Base-by-base conservation (phyloP, 2,797 vertebrate genomes). In the Capromys pilorides region DNA sequence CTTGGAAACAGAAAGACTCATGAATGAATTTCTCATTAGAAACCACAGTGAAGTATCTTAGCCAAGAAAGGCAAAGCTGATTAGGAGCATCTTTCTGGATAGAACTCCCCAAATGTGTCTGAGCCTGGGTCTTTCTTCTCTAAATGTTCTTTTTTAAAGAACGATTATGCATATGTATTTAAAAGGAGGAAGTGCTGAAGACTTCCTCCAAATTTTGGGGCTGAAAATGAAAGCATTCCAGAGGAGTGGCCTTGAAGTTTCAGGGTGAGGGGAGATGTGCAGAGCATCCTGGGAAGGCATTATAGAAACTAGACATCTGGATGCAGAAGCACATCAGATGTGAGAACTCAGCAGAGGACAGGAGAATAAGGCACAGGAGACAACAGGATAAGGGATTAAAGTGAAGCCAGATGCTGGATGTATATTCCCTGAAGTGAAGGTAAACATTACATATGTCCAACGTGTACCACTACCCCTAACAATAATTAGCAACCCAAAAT, bases 1-100 rank as follows among this genome's bases (percentile, higher is more conserved):
- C 26, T 51, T 2, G 0, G 51, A 19, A 94, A 75, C 67, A 69
- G 39, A 51, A 51, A 36, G 33, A 3, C 39, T 87, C 33, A 24
- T 18, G 31, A 64, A 62, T 2, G 14, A 77, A n/a, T 67, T 77
- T 86, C 90, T 86, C 71, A 62, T 93, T 73, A 51, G 85, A 85
- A 79, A 59, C 10, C 1, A 3, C 67, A 88, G n/a, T 57, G 57
- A 90, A 31, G 16, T 84, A n/a, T 36, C 79, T 51, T 4, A 31
- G 41, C 39, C 18, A 54, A 22, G 5, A 12, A 45, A 77, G 36
- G 59, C 83, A 49, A 33, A 82, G 33, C 6, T 6, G 28, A 11
- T 39, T 0, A 18, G 39, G 41, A 93, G 36, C 12, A 6, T 61
- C 49, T 18, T 4, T 78, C 62, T 71, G 66, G 66, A 28, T 9